A percentile compares a stretch with the other conserved stretches of the same genome.
phyloP scores from a whole-genome alignment of 53 echinoderm and acorn worm species.

The Paelopatides confundens region DNA sequence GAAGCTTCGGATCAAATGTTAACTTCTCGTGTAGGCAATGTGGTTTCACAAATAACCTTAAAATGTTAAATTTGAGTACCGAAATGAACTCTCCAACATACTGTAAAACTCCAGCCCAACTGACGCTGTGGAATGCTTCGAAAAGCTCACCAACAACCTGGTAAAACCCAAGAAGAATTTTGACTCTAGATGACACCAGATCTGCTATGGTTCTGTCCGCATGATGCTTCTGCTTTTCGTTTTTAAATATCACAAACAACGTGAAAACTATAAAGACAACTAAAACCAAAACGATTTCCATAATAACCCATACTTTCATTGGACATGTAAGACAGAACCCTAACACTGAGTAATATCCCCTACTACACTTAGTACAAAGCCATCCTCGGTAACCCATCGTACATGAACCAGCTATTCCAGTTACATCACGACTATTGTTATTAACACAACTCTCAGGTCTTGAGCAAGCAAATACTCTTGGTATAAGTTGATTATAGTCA shows the following conservation, averaged over 20 bases:
- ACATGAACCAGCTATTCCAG: background rate
- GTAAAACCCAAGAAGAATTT: too few relatives aligned
- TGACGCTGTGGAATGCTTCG: background rate
- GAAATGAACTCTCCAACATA: background rate
- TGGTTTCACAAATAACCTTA: background rate
- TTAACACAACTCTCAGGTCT: background rate
- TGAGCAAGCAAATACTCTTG: background rate
- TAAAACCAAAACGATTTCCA: background rate
- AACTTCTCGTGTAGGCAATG: background rate
- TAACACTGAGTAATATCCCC: background rate
- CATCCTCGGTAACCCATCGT: slow-evolving; percentile 4
- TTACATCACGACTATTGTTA: background rate
- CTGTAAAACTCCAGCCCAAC: background rate
- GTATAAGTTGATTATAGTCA: background rate
- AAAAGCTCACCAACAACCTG: background rate
- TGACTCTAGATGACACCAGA: background rate
- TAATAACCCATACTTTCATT: background rate
- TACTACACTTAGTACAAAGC: background rate
- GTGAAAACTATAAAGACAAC: background rate
- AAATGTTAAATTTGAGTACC: background rate
- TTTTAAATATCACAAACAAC: background rate
- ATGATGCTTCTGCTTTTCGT: too few relatives aligned
- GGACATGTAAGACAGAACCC: background rate
- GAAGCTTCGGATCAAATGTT: too few relatives aligned
- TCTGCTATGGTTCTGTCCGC: too few relatives aligned